Percentiles rank a stretch among this genome's conserved stretches.
phyloP scores from a whole-genome alignment of 2,888 invertebrate species.

The Drosophila multiciliata region DNA sequence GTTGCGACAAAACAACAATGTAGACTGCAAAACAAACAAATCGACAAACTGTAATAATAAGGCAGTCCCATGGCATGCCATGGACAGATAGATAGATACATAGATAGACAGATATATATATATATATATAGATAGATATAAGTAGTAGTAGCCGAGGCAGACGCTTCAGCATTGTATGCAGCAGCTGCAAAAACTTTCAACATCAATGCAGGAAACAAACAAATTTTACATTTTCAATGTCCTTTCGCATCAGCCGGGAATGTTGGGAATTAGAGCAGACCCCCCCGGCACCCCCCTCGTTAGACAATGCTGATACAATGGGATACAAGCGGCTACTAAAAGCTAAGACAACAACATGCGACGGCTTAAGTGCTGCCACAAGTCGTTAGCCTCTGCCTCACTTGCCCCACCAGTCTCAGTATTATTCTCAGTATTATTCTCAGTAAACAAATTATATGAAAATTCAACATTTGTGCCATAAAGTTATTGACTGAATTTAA shows the following conservation, averaged over 20 bases:
- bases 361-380: slow-evolving; percentile 48
- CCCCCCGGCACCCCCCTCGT: not conserved
- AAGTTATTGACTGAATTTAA: not conserved
- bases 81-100: slow-evolving; percentile 34
- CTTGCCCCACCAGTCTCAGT: slow-evolving; percentile 8
- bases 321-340: slow-evolving; percentile 6
- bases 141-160: not conserved
- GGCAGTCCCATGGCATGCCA: slow-evolving; percentile 54
- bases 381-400: slow-evolving; percentile 45
- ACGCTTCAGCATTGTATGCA: slow-evolving; percentile 61
- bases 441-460: not conserved
- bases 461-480: not conserved
- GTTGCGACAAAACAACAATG: slow-evolving; percentile 57
- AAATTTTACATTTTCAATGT: slow-evolving; percentile 71
- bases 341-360: slow-evolving; percentile 20
- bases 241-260: slow-evolving; percentile 8
- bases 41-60: slow-evolving; percentile 73
- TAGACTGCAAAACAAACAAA: slow-evolving; percentile 67
- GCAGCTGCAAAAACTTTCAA: slow-evolving; percentile 76
- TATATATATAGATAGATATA: slow-evolving; percentile 30
- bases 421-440: not conserved
- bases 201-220: slow-evolving; percentile 74
- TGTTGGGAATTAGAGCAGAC: not conserved
- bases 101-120: slow-evolving; percentile 42
- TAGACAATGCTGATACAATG: slow-evolving; percentile 22